Evolutionary conservation across 2,797 vertebrate species (phyloP).

Genomic region (Amphiprion clarkii): DNA sequence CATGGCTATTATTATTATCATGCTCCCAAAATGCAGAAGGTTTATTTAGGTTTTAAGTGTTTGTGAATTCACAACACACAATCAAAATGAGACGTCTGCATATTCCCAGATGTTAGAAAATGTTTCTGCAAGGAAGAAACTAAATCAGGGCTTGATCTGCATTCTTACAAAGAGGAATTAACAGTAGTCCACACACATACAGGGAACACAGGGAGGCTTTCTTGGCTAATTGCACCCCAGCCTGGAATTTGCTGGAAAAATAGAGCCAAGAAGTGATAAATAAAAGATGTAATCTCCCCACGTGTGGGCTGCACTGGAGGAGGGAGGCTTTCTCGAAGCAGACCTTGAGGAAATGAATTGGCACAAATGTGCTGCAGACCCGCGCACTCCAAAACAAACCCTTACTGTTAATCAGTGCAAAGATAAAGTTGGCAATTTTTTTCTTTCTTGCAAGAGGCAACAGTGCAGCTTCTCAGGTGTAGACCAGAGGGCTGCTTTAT

Average conservation of each 20-base stretch:
- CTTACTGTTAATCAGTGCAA: slow-evolving; percentile 49
- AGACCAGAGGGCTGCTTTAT: too few relatives aligned
- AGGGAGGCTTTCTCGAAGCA: slow-evolving; percentile 63
- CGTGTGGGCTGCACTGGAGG: slow-evolving; percentile 65
- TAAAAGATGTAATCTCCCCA: slow-evolving; percentile 95
- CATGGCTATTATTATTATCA: too few relatives aligned
- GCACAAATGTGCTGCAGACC: slow-evolving; percentile 56
- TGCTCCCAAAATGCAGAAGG: not conserved
- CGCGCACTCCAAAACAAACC: slow-evolving; percentile 53
- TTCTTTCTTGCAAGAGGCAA: slow-evolving; percentile 21
- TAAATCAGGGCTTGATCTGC: slow-evolving; percentile 79
- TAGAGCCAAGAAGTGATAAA: slow-evolving; percentile 94
- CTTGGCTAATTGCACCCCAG: slow-evolving; percentile 93
- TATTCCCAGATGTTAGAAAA: slow-evolving; percentile 65
- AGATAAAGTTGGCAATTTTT: slow-evolving; percentile 51
- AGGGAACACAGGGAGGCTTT: slow-evolving; percentile 86
- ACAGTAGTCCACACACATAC: slow-evolving; percentile 68
- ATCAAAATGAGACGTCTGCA: slow-evolving; percentile 42
- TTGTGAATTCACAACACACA: slow-evolving; percentile 23
- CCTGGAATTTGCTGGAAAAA: slow-evolving; percentile 95
- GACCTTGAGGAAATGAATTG: slow-evolving; percentile 75
- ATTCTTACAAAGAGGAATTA: slow-evolving; percentile 57
- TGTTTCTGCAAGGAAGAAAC: slow-evolving; percentile 71
- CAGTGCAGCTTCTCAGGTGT: slow-evolving; percentile 24
- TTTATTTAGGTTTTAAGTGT: not conserved